A percentile compares a stretch with the other conserved stretches of the same genome.
phyloP scores from a whole-genome alignment of 1,140 invertebrate genomes.

The Popillia japonica region DNA sequence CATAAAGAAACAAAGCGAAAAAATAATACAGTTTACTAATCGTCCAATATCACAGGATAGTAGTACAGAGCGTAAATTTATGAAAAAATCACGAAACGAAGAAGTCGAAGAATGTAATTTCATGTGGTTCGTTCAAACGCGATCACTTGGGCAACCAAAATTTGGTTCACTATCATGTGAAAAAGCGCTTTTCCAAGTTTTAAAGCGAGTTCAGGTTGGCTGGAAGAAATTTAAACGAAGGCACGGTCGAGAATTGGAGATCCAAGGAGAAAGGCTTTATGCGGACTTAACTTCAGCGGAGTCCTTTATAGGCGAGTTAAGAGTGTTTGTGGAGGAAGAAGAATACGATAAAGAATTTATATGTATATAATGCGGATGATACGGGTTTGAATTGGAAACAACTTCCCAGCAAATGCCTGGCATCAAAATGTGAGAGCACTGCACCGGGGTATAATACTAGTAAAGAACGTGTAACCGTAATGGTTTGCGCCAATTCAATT shows the following conservation, averaged over 20 bases:
- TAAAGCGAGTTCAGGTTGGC: neutral
- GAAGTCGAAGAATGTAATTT: neutral
- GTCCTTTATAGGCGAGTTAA: neutral
- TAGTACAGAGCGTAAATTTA: neutral
- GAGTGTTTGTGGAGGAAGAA: neutral
- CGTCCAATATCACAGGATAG: neutral
- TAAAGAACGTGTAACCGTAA: too few relatives aligned
- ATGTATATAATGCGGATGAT: neutral
- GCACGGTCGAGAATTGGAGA: neutral
- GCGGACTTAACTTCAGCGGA: neutral
- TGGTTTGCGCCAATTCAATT: too few relatives aligned
- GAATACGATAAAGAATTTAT: neutral
- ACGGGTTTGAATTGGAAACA: neutral
- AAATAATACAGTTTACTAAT: neutral
- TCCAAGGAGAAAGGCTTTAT: neutral
- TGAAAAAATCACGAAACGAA: neutral
- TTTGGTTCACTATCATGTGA: neutral
- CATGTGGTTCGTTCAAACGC: neutral
- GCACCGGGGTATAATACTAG: too few relatives aligned
- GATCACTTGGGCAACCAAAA: neutral
- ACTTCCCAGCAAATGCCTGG: neutral
- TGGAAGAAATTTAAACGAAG: neutral
- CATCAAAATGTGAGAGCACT: too few relatives aligned
- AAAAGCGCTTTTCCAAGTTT: neutral
- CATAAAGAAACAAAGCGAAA: slow-evolving; percentile 7